Base-by-base conservation (phyloP, 1,140 invertebrate genomes). In the Drosophila mojavensis region DNA sequence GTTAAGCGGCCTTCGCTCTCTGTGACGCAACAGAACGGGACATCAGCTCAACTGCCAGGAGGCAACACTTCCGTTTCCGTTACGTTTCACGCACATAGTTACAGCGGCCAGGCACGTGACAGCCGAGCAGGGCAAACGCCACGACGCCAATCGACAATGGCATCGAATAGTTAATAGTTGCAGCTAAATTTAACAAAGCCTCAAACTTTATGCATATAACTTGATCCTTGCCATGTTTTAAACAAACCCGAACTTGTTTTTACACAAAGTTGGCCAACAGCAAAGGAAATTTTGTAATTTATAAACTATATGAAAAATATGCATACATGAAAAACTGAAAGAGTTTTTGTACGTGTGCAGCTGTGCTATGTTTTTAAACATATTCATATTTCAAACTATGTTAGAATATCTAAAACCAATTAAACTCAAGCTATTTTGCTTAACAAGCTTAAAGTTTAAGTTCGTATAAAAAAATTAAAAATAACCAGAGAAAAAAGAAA, bases 41-140 rank as follows among this genome's bases (percentile, higher is more conserved):
- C 71, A 70, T 63, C 63, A 56, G 43, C 63, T 70, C 51, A 75
- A 75, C 59, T 75, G 59, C 36, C 65, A 63, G 68, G 66, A 75
- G 64, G 65, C 74, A 81, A 75, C 75, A 86, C 81, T 84, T 85
- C 75, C 68, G 74, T 81, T 75, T 70, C 65, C 71, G 64, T 69
- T 70, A 60, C 66, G 50, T 78, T 65, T 72, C 56, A 81, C 74
- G 62, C 74, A 83, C 80, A 53, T 33, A 62, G 43, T 51, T 33
- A 64, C 13, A n/a, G 41, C 63, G 24, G 5, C 36, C 48, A 15
- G 64, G 56, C 45, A 81, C 76, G 66, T 79, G 71, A 83, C 71
- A 71, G 58, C 50, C 33, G 36, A 50, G 65, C 60, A 71, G 53
- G 39, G 56, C 75, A 76, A 71, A 61, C 58, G 17, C 55, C 6